Conservation (phyloP, 1,140 invertebrate genomes). For the Bombus picipes region DNA sequence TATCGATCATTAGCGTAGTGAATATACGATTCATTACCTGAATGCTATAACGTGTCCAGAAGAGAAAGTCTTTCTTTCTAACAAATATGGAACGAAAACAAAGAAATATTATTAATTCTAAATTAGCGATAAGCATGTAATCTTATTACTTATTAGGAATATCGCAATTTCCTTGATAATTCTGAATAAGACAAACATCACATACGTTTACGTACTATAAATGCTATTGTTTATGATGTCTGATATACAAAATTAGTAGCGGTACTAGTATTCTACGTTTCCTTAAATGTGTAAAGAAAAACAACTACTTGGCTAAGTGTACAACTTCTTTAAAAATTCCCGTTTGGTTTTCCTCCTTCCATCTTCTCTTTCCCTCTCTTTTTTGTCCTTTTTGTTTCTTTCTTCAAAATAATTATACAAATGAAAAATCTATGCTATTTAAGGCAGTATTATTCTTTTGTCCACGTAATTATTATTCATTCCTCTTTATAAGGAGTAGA, state of each 20-base stretch:
- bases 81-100: background rate
- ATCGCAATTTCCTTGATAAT: background rate
- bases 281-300: slow-evolving; percentile 6
- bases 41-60: background rate
- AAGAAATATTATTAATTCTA: background rate
- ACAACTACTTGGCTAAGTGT: background rate
- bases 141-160: slow-evolving; percentile 5
- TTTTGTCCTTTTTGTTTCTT: slow-evolving; percentile 1
- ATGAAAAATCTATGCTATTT: slow-evolving; percentile 56
- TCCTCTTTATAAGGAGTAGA: slow-evolving; percentile 4
- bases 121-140: background rate
- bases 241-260: background rate
- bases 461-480: slow-evolving; percentile 47
- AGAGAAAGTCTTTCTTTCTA: background rate
- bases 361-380: slow-evolving; percentile 6
- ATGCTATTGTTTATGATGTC: background rate
- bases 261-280: background rate
- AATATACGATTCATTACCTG: background rate
- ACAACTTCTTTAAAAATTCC: background rate
- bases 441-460: slow-evolving; percentile 70
- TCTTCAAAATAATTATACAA: slow-evolving; percentile 27
- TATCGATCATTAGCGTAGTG: background rate
- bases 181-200: background rate
- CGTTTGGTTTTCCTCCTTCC: background rate
- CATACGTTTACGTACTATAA: background rate